phyloP scores from a whole-genome alignment of 2,113 vertebrate genomes.

The Bombycilla garrulus region DNA sequence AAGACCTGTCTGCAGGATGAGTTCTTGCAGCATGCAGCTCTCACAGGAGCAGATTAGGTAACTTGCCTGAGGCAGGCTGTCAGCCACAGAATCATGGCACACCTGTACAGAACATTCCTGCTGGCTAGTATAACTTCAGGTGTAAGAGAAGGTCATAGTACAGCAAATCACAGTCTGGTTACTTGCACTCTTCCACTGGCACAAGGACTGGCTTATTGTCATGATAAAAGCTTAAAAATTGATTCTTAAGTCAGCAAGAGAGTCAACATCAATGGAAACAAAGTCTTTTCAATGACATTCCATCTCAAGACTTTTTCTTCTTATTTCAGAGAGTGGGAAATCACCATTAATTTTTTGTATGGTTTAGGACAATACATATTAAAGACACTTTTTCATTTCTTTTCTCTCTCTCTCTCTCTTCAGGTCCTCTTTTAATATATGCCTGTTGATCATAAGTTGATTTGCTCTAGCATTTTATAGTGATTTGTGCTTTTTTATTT shows the following conservation, averaged over 20 bases:
- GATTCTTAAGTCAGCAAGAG: not conserved
- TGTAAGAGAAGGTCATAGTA: not conserved
- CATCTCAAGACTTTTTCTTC: not conserved
- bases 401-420: not conserved
- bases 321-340: not conserved
- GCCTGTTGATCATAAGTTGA: not conserved
- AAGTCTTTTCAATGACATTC: not conserved
- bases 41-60: rapidly evolving
- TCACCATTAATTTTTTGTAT: not conserved
- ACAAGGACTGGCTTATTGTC: not conserved
- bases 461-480: not conserved
- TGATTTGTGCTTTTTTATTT: not conserved
- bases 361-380: not conserved
- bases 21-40: not conserved
- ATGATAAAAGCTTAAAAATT: not conserved
- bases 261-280: not conserved
- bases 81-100: not conserved
- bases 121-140: not conserved
- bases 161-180: not conserved
- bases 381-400: not conserved
- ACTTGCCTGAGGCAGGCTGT: not conserved
- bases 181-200: not conserved
- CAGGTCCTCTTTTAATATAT: not conserved
- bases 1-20: not conserved
- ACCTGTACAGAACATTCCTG: not conserved